Conservation (phyloP, 1,140 invertebrate species). For the Lepidotrigona ventralis region DNA sequence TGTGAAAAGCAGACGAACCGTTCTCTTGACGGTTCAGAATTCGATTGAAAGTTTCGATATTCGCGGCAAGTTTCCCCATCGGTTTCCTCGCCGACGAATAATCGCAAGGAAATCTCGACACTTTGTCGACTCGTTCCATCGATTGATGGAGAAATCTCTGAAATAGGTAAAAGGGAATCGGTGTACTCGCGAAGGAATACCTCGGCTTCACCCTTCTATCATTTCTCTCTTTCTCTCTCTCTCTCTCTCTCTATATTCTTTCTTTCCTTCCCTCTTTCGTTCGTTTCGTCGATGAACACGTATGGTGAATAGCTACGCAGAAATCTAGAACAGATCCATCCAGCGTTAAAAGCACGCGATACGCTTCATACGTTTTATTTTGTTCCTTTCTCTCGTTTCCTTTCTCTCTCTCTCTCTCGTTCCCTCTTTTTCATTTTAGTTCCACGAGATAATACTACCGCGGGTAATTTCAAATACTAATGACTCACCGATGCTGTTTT, state of each 20-base stretch:
- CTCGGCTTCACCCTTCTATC: background rate
- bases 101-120: constrained; percentile 28
- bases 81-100: constrained; percentile 25
- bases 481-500: constrained; percentile 98
- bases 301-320: constrained; percentile 17
- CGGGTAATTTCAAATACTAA: constrained; percentile 7
- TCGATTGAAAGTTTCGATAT: constrained; percentile 54
- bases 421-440: background rate
- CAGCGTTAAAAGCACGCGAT: constrained; percentile 30
- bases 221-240: background rate
- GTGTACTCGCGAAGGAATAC: constrained; percentile 25
- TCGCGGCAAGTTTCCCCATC: constrained; percentile 51
- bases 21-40: constrained; percentile 26
- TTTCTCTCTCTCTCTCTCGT: background rate
- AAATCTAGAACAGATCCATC: constrained; percentile 46
- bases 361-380: background rate
- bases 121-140: constrained; percentile 34
- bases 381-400: too few species aligned
- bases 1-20: constrained; percentile 22
- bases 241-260: background rate
- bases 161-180: constrained; percentile 42
- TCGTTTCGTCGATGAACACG: constrained; percentile 19
- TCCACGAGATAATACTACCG: constrained; percentile 5
- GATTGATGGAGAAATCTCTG: constrained; percentile 43
- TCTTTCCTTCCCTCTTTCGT: background rate